Base-by-base conservation (phyloP, 2,113 vertebrate genomes). In the Gymnorhina tibicen region DNA sequence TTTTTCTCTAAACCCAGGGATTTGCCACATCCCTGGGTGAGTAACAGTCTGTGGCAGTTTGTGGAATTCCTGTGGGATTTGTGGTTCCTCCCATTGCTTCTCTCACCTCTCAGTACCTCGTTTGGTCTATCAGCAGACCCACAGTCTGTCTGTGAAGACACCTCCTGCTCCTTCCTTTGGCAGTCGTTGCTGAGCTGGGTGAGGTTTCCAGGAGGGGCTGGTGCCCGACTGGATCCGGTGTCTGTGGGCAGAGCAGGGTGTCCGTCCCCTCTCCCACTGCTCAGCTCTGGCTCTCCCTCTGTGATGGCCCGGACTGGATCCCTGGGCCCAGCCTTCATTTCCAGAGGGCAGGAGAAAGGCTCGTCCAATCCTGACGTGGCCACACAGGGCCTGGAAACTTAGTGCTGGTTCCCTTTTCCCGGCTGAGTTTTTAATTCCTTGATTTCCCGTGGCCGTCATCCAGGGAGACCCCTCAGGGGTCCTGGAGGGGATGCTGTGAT, bases 391-490 rank as follows among this genome's bases (percentile, higher is more conserved):
- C 53, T 73, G 82, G 28, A 39, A 49, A 8, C 19, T 7, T 7
- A 6, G 30, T 49, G 42, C 41, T 74, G n/a, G 10, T 32, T 50
- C 30, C 32, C 58, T 78, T 41, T 55, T 17, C 39, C 46, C 49
- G 16, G 21, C 58, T 56, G 39, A 12, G 16, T 28, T 58, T 64
- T 44, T 4, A 13, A 42, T 39, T 19, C 41, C 58, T 49, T 60
- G 11, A 11, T 49, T 85, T 52, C 47, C 69, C 22, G 0, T 3
- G 22, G 6, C 49, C n/a, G 2, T 35, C 30, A 1, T 6, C 22
- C 87, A 20, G 50, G 37, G 37, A 49, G 28, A 55, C 10, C 69
- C 7, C 0, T 10, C 4, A 41, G 62, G 13, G n/a, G 37, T 41
- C 46, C 60, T 80, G 60, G 32, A 4, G 20, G 20, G 80, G 80